These are phyloP conservation scores for Dipodomys spectabilis DNA, from an alignment of 2,113 vertebrate species.

Conservation along the genomic window DNA sequence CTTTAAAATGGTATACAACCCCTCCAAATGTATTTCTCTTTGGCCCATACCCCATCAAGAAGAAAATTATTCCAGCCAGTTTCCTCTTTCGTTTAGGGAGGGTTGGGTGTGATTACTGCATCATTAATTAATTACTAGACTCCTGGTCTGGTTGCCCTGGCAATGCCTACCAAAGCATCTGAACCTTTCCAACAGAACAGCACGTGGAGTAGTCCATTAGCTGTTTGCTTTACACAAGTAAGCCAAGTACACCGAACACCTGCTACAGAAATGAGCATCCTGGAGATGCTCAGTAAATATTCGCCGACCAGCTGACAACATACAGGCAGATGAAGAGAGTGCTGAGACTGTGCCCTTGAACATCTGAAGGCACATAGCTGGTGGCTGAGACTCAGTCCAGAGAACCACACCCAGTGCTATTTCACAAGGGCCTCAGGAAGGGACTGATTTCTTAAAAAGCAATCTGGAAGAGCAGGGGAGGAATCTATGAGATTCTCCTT, in stretches of 20 bases:
- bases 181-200: constrained; percentile 40
- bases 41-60: background rate
- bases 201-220: constrained; percentile 36
- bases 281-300: background rate
- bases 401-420: background rate
- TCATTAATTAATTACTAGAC: constrained; percentile 65
- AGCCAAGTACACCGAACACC: constrained; percentile 4
- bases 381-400: background rate
- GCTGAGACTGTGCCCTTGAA: background rate
- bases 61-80: constrained; percentile 29
- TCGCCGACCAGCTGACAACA: constrained; percentile 20
- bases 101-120: background rate
- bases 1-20: constrained; percentile 1
- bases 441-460: background rate
- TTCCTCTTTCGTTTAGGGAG: constrained; percentile 1
- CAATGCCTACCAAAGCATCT: constrained; percentile 60
- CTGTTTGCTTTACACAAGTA: constrained; percentile 44
- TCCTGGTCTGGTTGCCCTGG: constrained; percentile 70
- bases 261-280: constrained; percentile 42
- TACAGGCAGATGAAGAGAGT: background rate
- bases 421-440: background rate
- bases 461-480: background rate
- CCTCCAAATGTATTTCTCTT: background rate
- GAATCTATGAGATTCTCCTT: background rate
- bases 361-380: background rate